phyloP scores from a whole-genome alignment of 37 sponge, comb jelly and placozoan genomes.

The Geodia barretti region DNA sequence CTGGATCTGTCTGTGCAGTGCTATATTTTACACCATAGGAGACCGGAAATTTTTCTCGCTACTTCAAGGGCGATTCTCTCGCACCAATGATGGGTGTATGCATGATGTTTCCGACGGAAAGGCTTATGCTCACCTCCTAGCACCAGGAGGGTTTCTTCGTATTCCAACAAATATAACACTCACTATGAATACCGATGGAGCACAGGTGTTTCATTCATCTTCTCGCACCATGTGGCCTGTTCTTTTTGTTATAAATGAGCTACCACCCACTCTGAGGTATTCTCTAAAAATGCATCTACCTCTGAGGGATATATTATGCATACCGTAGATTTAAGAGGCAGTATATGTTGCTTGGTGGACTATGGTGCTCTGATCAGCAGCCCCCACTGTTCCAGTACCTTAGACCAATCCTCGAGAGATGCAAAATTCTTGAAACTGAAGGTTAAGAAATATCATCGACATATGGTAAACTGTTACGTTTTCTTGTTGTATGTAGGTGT shows the following conservation, averaged over 20 bases:
- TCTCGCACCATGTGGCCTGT: conserved; percentile 32
- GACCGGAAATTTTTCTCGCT: background rate
- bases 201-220: conserved; percentile 35
- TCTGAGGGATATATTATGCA: background rate
- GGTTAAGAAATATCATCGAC: no score
- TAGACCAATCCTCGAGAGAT: conserved; percentile 17
- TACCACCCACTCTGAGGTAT: conserved; percentile 29
- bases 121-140: background rate
- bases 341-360: conserved; percentile 14
- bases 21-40: background rate
- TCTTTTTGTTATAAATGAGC: conserved; percentile 20
- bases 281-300: no score
- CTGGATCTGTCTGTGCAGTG: no score
- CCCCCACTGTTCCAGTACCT: conserved; percentile 40
- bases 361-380: conserved; percentile 25
- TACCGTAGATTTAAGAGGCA: conserved; percentile 7
- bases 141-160: conserved; percentile 11
- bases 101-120: conserved; percentile 18
- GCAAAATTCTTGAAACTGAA: background rate
- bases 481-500: background rate
- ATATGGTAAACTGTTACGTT: no score
- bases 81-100: background rate
- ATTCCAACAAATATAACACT: conserved; percentile 10
- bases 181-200: conserved; percentile 41
- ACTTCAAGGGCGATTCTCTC: background rate